Percentiles rank a stretch among this genome's conserved stretches.
Conservation (phyloP, 2,797 vertebrate genomes). For the Huso huso region DNA sequence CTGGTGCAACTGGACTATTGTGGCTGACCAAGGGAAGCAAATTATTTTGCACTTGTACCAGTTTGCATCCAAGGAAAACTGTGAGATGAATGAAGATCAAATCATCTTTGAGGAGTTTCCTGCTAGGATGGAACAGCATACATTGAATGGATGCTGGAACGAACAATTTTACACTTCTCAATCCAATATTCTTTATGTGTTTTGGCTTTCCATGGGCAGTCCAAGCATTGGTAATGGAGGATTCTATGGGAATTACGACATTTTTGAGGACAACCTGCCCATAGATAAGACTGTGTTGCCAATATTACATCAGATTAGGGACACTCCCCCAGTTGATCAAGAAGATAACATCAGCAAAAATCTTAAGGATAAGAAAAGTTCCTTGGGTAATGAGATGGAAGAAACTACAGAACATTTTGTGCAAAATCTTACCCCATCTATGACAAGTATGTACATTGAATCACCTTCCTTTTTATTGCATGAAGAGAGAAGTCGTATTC, state of each 20-base stretch:
- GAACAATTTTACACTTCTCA: conserved; percentile 39
- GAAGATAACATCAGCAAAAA: no score
- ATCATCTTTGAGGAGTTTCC: conserved; percentile 56
- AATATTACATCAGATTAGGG: no score
- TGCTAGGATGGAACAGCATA: conserved; percentile 22
- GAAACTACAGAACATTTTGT: no score
- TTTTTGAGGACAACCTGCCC: conserved; percentile 28
- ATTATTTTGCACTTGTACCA: conserved; percentile 57
- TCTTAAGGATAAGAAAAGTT: no score
- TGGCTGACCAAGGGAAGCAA: conserved; percentile 43
- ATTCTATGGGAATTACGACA: conserved; percentile 50
- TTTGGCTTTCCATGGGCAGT: conserved; percentile 48
- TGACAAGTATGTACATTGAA: no score
- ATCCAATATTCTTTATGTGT: conserved; percentile 49
- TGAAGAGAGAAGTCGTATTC: no score
- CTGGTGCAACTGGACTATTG: conserved; percentile 73
- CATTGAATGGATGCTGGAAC: conserved; percentile 55
- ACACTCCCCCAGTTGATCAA: no score
- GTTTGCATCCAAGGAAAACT: conserved; percentile 41
- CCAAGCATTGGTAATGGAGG: conserved; percentile 44
- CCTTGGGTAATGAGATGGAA: no score
- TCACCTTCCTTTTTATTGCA: no score
- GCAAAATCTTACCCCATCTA: no score
- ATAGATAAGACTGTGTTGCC: no score
- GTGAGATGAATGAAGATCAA: conserved; percentile 55